Conservation (phyloP, 2,888 invertebrate species). For the Cartodere bifasciata region DNA sequence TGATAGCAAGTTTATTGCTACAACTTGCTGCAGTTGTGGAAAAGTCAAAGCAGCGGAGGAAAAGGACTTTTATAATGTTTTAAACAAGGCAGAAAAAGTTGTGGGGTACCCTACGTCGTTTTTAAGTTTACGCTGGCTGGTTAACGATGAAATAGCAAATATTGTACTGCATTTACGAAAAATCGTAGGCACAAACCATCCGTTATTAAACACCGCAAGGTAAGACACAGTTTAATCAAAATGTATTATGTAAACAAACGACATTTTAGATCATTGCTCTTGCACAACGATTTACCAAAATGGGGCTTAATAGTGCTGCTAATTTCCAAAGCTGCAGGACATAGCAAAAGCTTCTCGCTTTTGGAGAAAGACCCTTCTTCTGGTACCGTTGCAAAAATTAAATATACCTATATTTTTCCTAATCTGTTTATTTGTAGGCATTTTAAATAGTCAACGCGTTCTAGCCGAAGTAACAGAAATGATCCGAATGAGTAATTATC, state of each 20-base stretch:
- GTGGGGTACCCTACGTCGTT: slow-evolving; percentile 95
- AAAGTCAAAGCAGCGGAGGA: not conserved
- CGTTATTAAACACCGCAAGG: slow-evolving; percentile 85
- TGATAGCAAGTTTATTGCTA: too few species aligned
- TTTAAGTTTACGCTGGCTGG: slow-evolving; percentile 79
- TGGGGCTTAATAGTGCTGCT: slow-evolving; percentile 84
- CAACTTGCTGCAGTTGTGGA: not conserved
- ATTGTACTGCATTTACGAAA: slow-evolving; percentile 82
- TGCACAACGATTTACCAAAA: slow-evolving; percentile 71
- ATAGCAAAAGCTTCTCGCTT: slow-evolving; percentile 58
- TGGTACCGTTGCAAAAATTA: slow-evolving; percentile 36
- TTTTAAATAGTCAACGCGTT: slow-evolving; percentile 72
- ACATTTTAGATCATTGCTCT: slow-evolving; percentile 19
- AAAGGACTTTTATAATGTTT: slow-evolving; percentile 73
- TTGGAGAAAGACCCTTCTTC: slow-evolving; percentile 74
- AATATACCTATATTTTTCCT: not conserved
- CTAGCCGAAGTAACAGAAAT: slow-evolving; percentile 91
- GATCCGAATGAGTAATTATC: slow-evolving; percentile 81
- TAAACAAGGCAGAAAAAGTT: slow-evolving; percentile 89
- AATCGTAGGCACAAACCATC: slow-evolving; percentile 87
- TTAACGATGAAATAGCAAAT: slow-evolving; percentile 91
- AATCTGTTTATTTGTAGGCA: slow-evolving; percentile 28
- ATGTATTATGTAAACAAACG: slow-evolving; percentile 1
- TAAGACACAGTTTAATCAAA: slow-evolving; percentile 35
- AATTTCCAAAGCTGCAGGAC: slow-evolving; percentile 82